Conservation (phyloP, 2,113 vertebrate genomes). For the Argyrosomus japonicus region DNA sequence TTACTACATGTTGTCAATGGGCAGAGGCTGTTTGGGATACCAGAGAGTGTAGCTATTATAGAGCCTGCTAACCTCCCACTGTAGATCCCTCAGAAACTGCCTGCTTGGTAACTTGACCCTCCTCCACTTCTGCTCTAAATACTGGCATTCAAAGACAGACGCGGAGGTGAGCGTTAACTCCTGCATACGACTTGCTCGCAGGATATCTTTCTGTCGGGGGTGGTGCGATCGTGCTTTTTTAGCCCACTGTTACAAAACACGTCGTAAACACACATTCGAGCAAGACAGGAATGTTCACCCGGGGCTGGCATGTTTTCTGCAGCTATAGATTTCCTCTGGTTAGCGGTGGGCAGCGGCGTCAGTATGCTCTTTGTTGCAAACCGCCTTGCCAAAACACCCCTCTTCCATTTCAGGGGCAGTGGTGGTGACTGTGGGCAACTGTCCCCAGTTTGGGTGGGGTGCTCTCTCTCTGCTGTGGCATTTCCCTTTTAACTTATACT, state of each 20-base stretch:
- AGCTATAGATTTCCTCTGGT: slow-evolving; percentile 49
- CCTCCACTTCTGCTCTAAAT: too few species aligned
- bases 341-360: slow-evolving; percentile 59
- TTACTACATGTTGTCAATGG: neutral
- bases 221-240: slow-evolving; percentile 3
- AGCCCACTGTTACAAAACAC: slow-evolving; percentile 1
- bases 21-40: slow-evolving; percentile 51
- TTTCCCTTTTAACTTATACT: slow-evolving; percentile 51
- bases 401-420: slow-evolving; percentile 58
- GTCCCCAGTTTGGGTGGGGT: slow-evolving; percentile 66
- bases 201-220: slow-evolving; percentile 11
- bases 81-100: slow-evolving; percentile 18
- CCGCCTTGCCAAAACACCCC: slow-evolving; percentile 50
- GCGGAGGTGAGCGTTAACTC: slow-evolving; percentile 23
- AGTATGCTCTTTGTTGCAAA: slow-evolving; percentile 65
- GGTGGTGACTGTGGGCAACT: slow-evolving; percentile 68
- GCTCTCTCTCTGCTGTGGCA: slow-evolving; percentile 52
- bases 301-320: slow-evolving; percentile 30
- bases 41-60: slow-evolving; percentile 43
- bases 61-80: neutral
- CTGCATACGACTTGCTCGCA: neutral
- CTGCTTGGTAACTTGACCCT: too few species aligned
- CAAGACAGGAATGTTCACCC: slow-evolving; percentile 53
- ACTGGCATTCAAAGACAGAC: neutral
- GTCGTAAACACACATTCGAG: slow-evolving; percentile 39